Conservation (phyloP, 1,140 invertebrate species). For the Lasaia peninsularis region DNA sequence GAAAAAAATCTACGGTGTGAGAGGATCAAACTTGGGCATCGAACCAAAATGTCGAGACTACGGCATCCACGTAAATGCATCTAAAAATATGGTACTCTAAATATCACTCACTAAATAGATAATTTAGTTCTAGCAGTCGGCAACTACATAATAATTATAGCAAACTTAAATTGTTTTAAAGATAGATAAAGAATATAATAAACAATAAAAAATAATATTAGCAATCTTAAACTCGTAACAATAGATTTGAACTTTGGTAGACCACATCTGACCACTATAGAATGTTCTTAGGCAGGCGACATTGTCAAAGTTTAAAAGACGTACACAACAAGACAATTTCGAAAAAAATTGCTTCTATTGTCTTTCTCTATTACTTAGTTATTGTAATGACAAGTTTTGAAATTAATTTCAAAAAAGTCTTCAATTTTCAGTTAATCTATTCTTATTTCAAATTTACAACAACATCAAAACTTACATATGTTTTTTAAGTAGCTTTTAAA, state of each 20-base stretch:
- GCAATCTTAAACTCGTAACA: neutral
- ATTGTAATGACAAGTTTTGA: too few species aligned
- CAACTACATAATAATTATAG: neutral
- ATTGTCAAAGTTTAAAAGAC: too few species aligned
- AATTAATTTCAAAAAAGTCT: too few species aligned
- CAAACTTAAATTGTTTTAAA: neutral
- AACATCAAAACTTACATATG: too few species aligned
- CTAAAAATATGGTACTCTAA: neutral
- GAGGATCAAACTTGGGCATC: conserved; percentile 8
- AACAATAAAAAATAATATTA: neutral
- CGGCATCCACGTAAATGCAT: conserved; percentile 1
- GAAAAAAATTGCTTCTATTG: too few species aligned
- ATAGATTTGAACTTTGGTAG: neutral
- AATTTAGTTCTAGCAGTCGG: neutral
- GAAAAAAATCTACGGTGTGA: conserved; percentile 15
- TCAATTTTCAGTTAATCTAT: too few species aligned
- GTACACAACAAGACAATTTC: too few species aligned
- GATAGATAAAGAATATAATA: neutral
- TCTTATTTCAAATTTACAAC: too few species aligned
- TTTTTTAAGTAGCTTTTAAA: too few species aligned
- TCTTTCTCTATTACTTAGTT: too few species aligned
- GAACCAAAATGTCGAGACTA: neutral
- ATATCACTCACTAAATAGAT: neutral
- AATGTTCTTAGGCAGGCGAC: too few species aligned
- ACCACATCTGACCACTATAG: neutral